Base-by-base conservation (phyloP, 1,140 invertebrate genomes). In the Nebria ingens region DNA sequence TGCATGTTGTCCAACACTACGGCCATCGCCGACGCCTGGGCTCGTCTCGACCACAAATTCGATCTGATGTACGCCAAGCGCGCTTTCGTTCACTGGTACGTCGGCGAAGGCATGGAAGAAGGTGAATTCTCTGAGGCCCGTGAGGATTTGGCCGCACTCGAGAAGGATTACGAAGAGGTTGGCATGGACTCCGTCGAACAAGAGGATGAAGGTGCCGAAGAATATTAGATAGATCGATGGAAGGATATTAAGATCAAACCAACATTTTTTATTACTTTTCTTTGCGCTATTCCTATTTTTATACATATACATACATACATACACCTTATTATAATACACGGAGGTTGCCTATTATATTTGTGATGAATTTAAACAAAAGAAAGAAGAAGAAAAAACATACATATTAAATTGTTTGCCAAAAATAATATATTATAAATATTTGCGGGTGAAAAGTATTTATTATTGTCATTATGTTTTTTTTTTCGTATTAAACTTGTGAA, bases 61-160 rank as follows among this genome's bases (percentile, higher is more conserved):
- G 86, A 89, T 69, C 71, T 88, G 57, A 88, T 89, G 86, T 88
- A 85, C 71, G 78, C 80, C 52, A 90, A 91, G 68, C 73, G 86
- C 15, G 86, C 86, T 15, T 88, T 88, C 61, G 85, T 87, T 29
- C 84, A 87, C 64, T 87, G 83, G 83, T 87, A 81, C 59, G 83
- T 84, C 1, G 83, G 83, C 1, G 84, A 85, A 64, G 82, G 83
- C 52, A 86, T 87, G 83, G 85, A 87, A 64, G 85, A 87, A 68
- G 86, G 85, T 0, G 85, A 88, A 64, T 89, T 89, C 66, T 76
- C 78, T 1, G 82, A 84, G 64, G 86, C 87, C 2, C 76, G 87
- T 19, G 86, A 90, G 64, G 85, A 90, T 73, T 68, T 88, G 53
- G 85, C 85, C 1, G 80, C 82, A 2, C 69, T 86, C 1, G 81